phyloP scores from a whole-genome alignment of 2,113 vertebrate genomes.

The Zosterops borbonicus region DNA sequence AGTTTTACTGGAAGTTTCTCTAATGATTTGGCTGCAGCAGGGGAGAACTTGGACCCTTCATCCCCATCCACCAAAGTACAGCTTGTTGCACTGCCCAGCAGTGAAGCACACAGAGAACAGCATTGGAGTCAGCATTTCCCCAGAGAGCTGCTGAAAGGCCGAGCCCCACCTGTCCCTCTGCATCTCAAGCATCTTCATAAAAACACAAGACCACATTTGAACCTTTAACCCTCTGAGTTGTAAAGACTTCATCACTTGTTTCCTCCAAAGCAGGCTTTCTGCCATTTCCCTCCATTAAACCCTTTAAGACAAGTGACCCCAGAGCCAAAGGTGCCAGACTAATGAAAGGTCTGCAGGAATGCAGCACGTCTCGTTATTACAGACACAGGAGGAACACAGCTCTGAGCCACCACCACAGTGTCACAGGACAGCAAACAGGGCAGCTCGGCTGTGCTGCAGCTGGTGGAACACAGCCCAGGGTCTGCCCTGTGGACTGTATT shows the following conservation, averaged over 20 bases:
- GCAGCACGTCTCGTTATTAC: neutral
- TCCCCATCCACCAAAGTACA: neutral
- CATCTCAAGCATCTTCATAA: slow-evolving; percentile 29
- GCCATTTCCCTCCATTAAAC: slow-evolving; percentile 64
- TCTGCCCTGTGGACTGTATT: neutral
- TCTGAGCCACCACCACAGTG: neutral
- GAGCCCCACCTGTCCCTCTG: neutral
- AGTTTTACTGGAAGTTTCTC: neutral
- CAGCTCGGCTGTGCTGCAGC: fast-evolving
- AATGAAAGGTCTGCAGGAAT: slow-evolving; percentile 57
- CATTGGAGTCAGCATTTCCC: neutral
- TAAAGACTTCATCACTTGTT: slow-evolving; percentile 49
- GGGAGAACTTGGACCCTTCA: neutral
- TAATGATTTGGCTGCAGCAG: neutral
- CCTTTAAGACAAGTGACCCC: neutral
- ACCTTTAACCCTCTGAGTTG: neutral
- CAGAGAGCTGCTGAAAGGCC: neutral
- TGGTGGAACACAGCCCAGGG: neutral
- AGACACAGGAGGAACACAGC: neutral
- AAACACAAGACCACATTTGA: neutral
- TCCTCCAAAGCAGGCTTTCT: slow-evolving; percentile 26
- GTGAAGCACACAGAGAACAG: fast-evolving
- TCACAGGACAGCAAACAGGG: neutral
- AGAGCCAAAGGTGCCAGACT: slow-evolving; percentile 12
- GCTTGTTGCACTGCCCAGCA: neutral